Percentiles rank a stretch among this genome's conserved stretches.
Evolutionary conservation across 1,140 invertebrate species (phyloP).

Genomic region (Drosophila hydei): DNA sequence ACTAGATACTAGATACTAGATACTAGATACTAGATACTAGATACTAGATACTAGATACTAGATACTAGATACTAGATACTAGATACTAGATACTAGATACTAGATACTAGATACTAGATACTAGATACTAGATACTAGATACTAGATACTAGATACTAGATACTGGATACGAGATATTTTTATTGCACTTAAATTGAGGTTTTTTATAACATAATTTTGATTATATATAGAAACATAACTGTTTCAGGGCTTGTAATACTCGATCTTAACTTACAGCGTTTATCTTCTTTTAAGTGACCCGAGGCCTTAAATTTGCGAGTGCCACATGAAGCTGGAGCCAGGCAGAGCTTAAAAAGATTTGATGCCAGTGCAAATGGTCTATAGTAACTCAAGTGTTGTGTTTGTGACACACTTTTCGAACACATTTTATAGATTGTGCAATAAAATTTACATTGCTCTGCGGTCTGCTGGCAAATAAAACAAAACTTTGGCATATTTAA

Average conservation of each 20-base stretch:
- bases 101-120: no score
- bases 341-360: conserved; percentile 19
- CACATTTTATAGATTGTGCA: conserved; percentile 40
- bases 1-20: no score
- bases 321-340: not conserved
- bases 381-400: conserved; percentile 13
- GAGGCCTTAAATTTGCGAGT: conserved; percentile 61
- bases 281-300: conserved; percentile 62
- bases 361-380: conserved; percentile 18
- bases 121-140: no score
- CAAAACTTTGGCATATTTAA: conserved; percentile 49
- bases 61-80: no score
- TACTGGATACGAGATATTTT: no score
- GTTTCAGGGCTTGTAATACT: conserved; percentile 37
- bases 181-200: no score
- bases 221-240: conserved; percentile 18
- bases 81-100: no score
- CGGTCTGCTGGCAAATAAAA: conserved; percentile 45
- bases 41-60: no score
- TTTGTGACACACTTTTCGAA: conserved; percentile 14
- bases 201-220: no score
- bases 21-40: no score
- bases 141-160: no score
- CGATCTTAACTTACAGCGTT: conserved; percentile 55
- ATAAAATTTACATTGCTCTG: conserved; percentile 43